Conservation (phyloP, 1,140 invertebrate genomes). For the Polypedilum vanderplanki region DNA sequence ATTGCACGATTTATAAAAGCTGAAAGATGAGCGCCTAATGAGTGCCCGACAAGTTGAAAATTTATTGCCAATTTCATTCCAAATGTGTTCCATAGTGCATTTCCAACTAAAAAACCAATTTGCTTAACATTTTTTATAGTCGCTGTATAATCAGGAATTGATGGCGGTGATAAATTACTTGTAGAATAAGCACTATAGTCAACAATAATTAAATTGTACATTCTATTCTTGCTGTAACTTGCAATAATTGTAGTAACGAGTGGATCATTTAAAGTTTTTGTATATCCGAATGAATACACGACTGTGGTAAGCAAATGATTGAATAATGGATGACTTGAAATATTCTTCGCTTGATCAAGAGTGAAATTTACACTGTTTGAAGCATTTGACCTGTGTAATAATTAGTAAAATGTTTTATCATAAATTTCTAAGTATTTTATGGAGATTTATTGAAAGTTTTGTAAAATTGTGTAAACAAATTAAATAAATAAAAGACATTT, state of each 20-base stretch:
- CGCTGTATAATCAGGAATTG: background rate
- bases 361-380: too few species aligned
- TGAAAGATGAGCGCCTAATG: background rate
- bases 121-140: background rate
- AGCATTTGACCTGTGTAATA: too few species aligned
- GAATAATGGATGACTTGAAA: too few species aligned
- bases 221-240: background rate
- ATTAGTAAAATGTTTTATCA: too few species aligned
- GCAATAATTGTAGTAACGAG: background rate
- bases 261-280: background rate
- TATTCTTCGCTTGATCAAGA: too few species aligned
- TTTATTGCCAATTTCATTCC: background rate
- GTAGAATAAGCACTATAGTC: background rate
- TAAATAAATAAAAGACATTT: too few species aligned
- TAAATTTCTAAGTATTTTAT: too few species aligned
- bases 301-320: background rate
- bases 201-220: background rate
- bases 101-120: background rate
- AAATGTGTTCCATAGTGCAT: background rate
- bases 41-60: background rate
- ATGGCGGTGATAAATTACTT: background rate
- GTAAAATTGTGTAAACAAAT: too few species aligned
- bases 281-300: background rate
- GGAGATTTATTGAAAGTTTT: too few species aligned
- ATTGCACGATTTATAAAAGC: background rate